phyloP scores from a whole-genome alignment of 2,888 invertebrate genomes.

The Ptycholaimellus sp. region DNA sequence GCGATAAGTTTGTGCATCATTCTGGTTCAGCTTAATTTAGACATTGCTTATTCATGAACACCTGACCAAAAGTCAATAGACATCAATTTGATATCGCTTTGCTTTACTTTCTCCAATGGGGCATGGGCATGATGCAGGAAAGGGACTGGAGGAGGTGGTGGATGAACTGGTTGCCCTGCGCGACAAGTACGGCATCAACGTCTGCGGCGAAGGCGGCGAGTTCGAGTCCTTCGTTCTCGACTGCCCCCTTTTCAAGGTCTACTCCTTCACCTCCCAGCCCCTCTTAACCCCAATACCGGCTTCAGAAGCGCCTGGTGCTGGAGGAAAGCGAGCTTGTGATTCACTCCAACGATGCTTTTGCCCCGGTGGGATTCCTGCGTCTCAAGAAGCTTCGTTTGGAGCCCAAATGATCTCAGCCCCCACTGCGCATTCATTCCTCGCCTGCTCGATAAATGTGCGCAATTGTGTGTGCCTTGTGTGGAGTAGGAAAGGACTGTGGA shows the following conservation, averaged over 20 bases:
- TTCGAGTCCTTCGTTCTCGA: conserved; percentile 92
- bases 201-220: conserved; percentile 96
- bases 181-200: conserved; percentile 72
- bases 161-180: conserved; percentile 61
- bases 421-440: background rate
- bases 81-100: too few relatives aligned
- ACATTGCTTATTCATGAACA: too few relatives aligned
- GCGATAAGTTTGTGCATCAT: too few relatives aligned
- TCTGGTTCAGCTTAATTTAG: too few relatives aligned
- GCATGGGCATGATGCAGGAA: too few relatives aligned
- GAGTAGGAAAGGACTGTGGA: too few relatives aligned
- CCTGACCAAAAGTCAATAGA: too few relatives aligned
- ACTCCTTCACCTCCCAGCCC: conserved; percentile 1
- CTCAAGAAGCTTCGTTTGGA: conserved; percentile 57
- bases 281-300: background rate
- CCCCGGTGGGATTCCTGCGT: conserved; percentile 77
- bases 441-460: too few relatives aligned
- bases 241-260: conserved; percentile 61
- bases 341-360: conserved; percentile 70
- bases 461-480: too few relatives aligned
- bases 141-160: too few relatives aligned
- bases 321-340: conserved; percentile 61
- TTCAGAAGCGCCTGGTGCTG: background rate
- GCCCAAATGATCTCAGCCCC: conserved; percentile 29
- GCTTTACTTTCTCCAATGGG: too few relatives aligned